Evolutionary conservation across 2,113 vertebrate species (phyloP).

Genomic region (Poeciliopsis prolifica): DNA sequence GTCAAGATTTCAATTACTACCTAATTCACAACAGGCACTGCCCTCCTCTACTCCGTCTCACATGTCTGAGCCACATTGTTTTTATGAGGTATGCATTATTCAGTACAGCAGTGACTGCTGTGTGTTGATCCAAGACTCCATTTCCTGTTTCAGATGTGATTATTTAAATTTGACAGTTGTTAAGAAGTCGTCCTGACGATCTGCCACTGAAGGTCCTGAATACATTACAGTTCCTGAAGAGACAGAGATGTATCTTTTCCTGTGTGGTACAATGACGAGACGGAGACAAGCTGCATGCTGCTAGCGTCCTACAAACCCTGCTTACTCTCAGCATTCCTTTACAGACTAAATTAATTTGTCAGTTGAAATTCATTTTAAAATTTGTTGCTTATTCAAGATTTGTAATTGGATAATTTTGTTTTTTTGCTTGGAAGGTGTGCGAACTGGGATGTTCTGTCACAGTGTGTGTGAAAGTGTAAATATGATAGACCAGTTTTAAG

Average conservation of each 20-base stretch:
- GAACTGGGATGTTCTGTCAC: background rate
- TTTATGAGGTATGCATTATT: slow-evolving; percentile 66
- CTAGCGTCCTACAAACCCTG: slow-evolving; percentile 14
- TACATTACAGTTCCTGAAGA: slow-evolving; percentile 45
- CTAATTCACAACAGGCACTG: slow-evolving; percentile 51
- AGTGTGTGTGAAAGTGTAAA: background rate
- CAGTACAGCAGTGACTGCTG: slow-evolving; percentile 53
- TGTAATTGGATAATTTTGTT: background rate
- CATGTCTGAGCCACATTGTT: slow-evolving; percentile 39
- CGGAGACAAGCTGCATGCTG: slow-evolving; percentile 29
- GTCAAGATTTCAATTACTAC: slow-evolving; percentile 69
- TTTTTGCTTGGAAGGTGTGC: background rate
- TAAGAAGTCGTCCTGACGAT: slow-evolving; percentile 38
- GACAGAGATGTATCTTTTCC: slow-evolving; percentile 20
- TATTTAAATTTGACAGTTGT: slow-evolving; percentile 66
- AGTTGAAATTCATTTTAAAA: background rate
- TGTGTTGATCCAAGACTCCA: slow-evolving; percentile 64
- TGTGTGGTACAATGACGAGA: slow-evolving; percentile 13
- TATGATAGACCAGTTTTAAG: background rate
- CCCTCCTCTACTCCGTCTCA: slow-evolving; percentile 27
- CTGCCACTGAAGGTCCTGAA: slow-evolving; percentile 43
- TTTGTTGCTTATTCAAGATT: background rate
- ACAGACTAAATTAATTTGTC: background rate
- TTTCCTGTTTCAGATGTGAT: slow-evolving; percentile 66
- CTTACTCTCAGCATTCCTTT: slow-evolving; percentile 2